phyloP scores from a whole-genome alignment of 1,140 invertebrate genomes.

The Antheraea pernyi region DNA sequence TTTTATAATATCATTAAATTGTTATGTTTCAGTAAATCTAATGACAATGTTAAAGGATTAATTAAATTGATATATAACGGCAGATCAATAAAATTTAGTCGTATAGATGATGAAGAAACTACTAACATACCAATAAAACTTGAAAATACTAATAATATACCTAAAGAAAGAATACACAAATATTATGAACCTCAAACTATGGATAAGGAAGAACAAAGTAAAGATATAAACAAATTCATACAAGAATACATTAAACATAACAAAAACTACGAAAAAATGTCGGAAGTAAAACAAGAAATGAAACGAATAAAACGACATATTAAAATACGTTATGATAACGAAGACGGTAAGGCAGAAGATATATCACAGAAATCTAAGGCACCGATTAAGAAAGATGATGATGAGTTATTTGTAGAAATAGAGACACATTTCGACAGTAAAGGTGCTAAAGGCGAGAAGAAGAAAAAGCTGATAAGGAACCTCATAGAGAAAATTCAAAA shows the following conservation, averaged over 20 bases:
- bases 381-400: slow-evolving; percentile 36
- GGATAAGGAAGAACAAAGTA: slow-evolving; percentile 18
- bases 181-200: slow-evolving; percentile 11
- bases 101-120: background rate
- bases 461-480: slow-evolving; percentile 55
- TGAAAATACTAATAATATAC: slow-evolving; percentile 9
- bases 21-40: slow-evolving; percentile 36
- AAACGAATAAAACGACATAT: slow-evolving; percentile 50
- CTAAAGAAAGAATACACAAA: slow-evolving; percentile 4
- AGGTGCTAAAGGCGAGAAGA: slow-evolving; percentile 55
- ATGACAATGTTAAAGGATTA: slow-evolving; percentile 41
- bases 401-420: slow-evolving; percentile 68
- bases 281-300: slow-evolving; percentile 14
- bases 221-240: slow-evolving; percentile 25
- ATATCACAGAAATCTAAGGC: slow-evolving; percentile 21
- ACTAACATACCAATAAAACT: background rate
- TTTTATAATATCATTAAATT: slow-evolving; percentile 3
- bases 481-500: slow-evolving; percentile 65
- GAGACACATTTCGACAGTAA: slow-evolving; percentile 68
- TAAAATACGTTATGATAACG: slow-evolving; percentile 42
- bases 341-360: slow-evolving; percentile 13
- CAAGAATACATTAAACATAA: slow-evolving; percentile 45
- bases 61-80: slow-evolving; percentile 58
- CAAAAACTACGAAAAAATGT: slow-evolving; percentile 12
- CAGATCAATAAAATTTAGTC: slow-evolving; percentile 40